A percentile compares a stretch with the other conserved stretches of the same genome.
These are phyloP conservation scores for Hyperoplus lanceolatus DNA, from an alignment of 2,797 vertebrate species.

Conservation along the genomic window DNA sequence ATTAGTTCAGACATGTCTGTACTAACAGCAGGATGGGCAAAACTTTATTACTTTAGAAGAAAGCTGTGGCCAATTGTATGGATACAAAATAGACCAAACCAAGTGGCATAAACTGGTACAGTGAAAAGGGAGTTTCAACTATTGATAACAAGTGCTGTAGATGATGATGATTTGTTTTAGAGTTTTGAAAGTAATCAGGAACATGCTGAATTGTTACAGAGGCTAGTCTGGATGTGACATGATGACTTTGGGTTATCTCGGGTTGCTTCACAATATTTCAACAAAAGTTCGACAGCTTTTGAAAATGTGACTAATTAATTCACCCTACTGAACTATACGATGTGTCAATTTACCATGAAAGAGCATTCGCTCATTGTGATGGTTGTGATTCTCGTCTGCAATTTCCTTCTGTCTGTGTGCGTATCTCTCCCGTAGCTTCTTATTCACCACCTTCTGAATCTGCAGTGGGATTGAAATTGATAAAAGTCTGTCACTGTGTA, in stretches of 20 bases:
- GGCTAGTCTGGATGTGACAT: not conserved
- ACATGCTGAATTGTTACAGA: not conserved
- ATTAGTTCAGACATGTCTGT: no score
- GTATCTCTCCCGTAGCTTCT: slow-evolving; percentile 95
- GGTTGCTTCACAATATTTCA: not conserved
- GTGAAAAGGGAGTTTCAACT: no score
- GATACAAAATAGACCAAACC: no score
- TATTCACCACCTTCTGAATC: slow-evolving; percentile 99
- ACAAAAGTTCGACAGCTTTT: not conserved
- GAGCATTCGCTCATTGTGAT: slow-evolving; percentile 97
- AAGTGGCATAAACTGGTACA: no score
- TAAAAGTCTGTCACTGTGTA: not conserved
- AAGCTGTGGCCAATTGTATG: no score
- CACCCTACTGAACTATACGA: no score
- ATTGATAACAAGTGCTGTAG: no score
- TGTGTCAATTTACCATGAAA: slow-evolving; percentile 90
- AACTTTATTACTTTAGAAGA: no score
- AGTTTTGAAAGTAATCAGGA: not conserved
- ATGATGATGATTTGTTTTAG: not conserved
- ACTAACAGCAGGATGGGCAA: no score
- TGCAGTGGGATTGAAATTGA: slow-evolving; percentile 64
- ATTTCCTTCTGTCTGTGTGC: slow-evolving; percentile 91
- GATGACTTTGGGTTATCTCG: not conserved
- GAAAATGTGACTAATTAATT: not conserved
- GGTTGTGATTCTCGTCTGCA: slow-evolving; percentile 97